Conservation (phyloP, 2,113 vertebrate species). For the Neopipo cinnamomea region DNA sequence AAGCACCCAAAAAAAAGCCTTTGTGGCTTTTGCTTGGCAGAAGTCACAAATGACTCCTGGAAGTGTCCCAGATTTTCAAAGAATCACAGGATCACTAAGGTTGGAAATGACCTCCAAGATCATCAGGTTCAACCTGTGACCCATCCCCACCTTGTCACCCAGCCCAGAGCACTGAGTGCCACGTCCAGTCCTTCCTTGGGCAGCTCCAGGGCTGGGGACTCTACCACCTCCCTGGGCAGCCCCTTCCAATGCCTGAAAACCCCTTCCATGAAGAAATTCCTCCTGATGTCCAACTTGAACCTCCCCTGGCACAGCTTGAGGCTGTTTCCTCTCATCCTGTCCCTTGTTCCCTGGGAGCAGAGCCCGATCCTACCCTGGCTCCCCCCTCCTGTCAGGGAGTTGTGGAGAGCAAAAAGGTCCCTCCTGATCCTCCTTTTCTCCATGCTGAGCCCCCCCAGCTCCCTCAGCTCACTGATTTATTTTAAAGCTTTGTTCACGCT, state of each 20-base stretch:
- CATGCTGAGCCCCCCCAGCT: neutral
- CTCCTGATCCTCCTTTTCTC: neutral
- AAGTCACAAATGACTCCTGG: neutral
- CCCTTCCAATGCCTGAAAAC: rapidly evolving
- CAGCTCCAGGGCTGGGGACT: neutral
- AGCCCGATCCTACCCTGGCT: rapidly evolving
- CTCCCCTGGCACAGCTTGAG: rapidly evolving
- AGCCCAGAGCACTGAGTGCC: neutral
- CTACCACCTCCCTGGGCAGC: neutral
- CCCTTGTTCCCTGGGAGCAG: neutral
- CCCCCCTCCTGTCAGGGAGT: neutral
- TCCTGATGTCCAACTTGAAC: rapidly evolving
- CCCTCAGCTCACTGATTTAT: neutral
- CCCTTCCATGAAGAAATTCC: neutral
- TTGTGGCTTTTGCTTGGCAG: neutral
- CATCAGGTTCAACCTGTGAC: neutral
- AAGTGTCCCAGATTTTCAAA: neutral
- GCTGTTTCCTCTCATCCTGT: rapidly evolving
- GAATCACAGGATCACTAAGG: neutral
- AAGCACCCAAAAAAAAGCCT: neutral
- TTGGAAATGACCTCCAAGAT: neutral
- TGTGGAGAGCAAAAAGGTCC: neutral
- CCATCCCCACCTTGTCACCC: neutral
- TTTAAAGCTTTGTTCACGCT: neutral
- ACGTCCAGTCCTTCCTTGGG: rapidly evolving